Conservation (phyloP, 2,888 invertebrate species). For the Fissipunctia ypsillon region DNA sequence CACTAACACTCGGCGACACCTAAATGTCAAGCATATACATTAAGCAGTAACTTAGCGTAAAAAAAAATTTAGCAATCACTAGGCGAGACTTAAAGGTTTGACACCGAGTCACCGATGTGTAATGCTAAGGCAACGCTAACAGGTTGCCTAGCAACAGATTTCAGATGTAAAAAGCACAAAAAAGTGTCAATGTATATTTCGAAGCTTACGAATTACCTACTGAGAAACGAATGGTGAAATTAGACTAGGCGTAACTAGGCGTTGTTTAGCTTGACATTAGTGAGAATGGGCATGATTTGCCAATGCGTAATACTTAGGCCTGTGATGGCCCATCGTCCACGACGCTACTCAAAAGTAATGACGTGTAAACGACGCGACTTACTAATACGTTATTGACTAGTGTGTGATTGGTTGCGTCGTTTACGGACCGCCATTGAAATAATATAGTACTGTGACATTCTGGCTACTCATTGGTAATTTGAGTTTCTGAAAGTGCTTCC, state of each 20-base stretch:
- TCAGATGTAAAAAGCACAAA: not conserved
- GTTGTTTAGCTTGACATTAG: not conserved
- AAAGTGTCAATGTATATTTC: not conserved
- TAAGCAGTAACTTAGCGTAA: not conserved
- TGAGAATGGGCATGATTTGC: not conserved
- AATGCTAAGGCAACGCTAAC: too few species aligned
- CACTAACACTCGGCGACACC: not conserved
- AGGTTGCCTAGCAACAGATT: not conserved
- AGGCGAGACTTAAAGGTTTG: not conserved
- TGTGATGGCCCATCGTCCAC: not conserved
- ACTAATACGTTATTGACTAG: not conserved
- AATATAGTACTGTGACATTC: not conserved
- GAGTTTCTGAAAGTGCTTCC: too few species aligned
- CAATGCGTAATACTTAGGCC: not conserved
- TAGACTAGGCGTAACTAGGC: not conserved
- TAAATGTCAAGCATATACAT: not conserved
- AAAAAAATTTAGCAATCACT: not conserved
- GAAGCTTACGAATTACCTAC: not conserved
- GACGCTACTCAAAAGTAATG: not conserved
- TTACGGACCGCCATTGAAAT: not conserved
- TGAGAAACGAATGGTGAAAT: not conserved
- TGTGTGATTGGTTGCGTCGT: not conserved
- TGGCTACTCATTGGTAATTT: not conserved
- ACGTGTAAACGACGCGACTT: not conserved
- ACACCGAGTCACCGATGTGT: too few species aligned